phyloP scores from a whole-genome alignment of 2,888 invertebrate species.

The Ctena decussata region DNA sequence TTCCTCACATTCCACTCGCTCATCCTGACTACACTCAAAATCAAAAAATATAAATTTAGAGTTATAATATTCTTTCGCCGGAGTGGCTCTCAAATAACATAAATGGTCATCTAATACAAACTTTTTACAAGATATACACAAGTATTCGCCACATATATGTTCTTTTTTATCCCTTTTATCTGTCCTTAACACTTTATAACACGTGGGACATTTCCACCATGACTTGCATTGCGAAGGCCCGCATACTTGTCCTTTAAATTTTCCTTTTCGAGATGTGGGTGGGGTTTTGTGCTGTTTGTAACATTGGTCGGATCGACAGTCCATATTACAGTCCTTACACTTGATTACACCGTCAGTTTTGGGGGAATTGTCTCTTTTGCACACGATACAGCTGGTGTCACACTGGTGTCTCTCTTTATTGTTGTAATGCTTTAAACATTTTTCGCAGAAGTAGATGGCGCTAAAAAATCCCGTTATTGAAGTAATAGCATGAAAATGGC shows the following conservation, averaged over 20 bases:
- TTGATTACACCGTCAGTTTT: constrained; percentile 17
- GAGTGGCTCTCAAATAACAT: constrained; percentile 33
- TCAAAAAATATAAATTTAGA: constrained; percentile 34
- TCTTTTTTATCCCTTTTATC: constrained; percentile 20
- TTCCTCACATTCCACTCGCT: constrained; percentile 15
- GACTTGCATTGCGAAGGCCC: constrained; percentile 25
- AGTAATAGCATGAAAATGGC: too few species aligned
- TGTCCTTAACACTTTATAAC: constrained; percentile 27
- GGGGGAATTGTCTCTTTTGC: constrained; percentile 18
- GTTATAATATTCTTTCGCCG: constrained; percentile 8
- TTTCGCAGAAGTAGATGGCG: constrained; percentile 23
- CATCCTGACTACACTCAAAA: constrained; percentile 51
- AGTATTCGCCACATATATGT: constrained; percentile 39
- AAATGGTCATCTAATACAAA: constrained; percentile 27
- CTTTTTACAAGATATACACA: constrained; percentile 14
- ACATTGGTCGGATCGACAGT: constrained; percentile 21
- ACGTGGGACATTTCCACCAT: constrained; percentile 39
- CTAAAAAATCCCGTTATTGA: constrained; percentile 43
- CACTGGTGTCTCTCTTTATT: too few species aligned
- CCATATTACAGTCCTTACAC: constrained; percentile 38
- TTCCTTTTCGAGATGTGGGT: too few species aligned
- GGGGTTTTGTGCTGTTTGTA: constrained; percentile 7
- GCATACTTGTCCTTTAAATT: constrained; percentile 17
- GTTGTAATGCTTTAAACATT: too few species aligned
- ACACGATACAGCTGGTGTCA: constrained; percentile 23